Evolutionary conservation across 2,797 vertebrate genomes (phyloP).

Genomic region (Sciurus carolinensis): DNA sequence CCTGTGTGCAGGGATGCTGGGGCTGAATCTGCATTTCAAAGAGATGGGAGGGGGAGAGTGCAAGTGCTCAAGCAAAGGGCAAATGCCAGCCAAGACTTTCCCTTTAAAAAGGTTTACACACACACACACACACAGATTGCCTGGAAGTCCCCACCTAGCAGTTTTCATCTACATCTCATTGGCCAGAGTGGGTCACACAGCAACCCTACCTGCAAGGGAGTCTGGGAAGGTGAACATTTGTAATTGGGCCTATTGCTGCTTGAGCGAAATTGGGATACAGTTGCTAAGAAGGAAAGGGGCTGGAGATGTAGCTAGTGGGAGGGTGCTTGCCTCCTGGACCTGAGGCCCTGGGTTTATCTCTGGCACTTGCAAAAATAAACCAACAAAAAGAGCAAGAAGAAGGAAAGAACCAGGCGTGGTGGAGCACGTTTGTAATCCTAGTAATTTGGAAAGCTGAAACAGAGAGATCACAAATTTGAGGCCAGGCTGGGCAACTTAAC

Average conservation of each 20-base stretch:
- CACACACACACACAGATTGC: not conserved
- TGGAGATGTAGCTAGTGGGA: too few relatives aligned
- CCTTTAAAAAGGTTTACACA: not conserved
- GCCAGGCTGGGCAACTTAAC: too few relatives aligned
- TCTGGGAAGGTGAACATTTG: not conserved
- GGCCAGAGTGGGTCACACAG: not conserved
- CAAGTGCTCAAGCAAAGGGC: not conserved
- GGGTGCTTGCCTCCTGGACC: not conserved
- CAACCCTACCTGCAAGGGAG: not conserved
- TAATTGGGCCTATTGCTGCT: not conserved
- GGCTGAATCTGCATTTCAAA: not conserved
- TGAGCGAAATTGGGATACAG: not conserved
- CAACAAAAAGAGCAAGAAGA: not conserved
- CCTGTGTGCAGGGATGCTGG: not conserved
- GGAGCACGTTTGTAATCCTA: too few relatives aligned
- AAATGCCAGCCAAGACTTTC: not conserved
- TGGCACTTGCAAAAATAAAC: too few relatives aligned
- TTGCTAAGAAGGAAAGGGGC: not conserved
- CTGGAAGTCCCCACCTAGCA: not conserved
- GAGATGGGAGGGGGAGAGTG: not conserved
- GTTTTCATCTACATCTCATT: not conserved
- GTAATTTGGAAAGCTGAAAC: too few relatives aligned
- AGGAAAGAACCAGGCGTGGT: not conserved
- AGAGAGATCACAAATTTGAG: too few relatives aligned
- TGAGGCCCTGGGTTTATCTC: too few relatives aligned